phyloP scores from a whole-genome alignment of 2,797 vertebrate species.

The Zenarchopterus dispar region DNA sequence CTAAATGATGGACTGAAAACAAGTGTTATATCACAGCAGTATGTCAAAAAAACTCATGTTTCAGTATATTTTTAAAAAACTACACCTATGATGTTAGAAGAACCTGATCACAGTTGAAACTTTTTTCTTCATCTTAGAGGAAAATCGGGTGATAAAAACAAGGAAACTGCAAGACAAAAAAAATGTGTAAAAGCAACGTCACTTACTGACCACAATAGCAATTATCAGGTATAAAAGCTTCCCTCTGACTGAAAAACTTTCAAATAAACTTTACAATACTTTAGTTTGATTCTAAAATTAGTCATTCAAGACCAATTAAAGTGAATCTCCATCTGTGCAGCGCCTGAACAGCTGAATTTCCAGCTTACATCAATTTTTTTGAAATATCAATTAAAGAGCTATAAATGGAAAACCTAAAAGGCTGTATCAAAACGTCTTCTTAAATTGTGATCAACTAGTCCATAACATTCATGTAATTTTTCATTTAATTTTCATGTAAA shows the following conservation, averaged over 20 bases:
- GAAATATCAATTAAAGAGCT: too few relatives aligned
- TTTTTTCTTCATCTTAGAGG: neutral
- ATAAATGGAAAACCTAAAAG: too few relatives aligned
- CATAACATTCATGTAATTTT: too few relatives aligned
- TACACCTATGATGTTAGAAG: conserved; percentile 4
- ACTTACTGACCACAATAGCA: neutral
- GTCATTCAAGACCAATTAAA: conserved; percentile 4
- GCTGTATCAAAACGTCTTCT: too few relatives aligned
- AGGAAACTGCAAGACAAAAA: neutral
- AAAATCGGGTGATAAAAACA: neutral
- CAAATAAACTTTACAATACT: neutral
- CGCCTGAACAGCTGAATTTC: too few relatives aligned
- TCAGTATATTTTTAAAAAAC: neutral
- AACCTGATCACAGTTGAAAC: neutral
- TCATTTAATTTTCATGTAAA: too few relatives aligned
- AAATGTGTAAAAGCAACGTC: neutral
- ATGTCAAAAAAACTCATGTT: neutral
- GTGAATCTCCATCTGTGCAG: neutral
- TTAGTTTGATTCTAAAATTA: neutral
- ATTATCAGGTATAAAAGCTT: neutral
- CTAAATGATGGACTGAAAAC: neutral
- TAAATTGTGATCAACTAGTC: too few relatives aligned
- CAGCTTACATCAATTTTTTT: too few relatives aligned
- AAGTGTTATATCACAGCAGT: neutral
- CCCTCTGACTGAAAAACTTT: too few relatives aligned